phyloP scores from a whole-genome alignment of 2,888 invertebrate species.

The Antheraea assamensis region DNA sequence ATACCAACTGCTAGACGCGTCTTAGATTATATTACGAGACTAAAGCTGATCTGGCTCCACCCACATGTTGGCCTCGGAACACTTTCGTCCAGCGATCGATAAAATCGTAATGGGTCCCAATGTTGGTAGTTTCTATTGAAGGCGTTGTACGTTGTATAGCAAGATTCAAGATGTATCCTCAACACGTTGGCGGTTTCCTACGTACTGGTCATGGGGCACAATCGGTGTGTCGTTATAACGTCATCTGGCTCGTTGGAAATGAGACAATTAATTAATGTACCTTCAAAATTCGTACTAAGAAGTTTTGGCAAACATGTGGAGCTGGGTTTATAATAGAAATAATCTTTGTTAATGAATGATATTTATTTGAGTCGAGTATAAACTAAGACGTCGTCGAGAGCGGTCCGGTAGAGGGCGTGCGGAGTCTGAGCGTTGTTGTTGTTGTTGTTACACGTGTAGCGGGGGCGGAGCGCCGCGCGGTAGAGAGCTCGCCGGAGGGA shows the following conservation, averaged over 20 bases:
- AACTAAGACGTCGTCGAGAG: conserved; percentile 43
- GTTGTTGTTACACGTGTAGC: conserved; percentile 47
- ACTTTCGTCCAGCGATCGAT: too few relatives aligned
- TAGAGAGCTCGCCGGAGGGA: conserved; percentile 53
- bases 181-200: too few relatives aligned
- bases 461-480: conserved; percentile 66
- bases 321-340: background rate
- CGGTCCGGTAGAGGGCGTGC: conserved; percentile 24
- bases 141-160: too few relatives aligned
- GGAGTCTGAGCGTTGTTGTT: conserved; percentile 36
- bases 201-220: too few relatives aligned
- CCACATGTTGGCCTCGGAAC: too few relatives aligned
- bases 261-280: background rate
- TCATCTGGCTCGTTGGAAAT: too few relatives aligned
- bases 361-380: conserved; percentile 38
- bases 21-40: conserved; percentile 52
- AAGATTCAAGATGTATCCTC: too few relatives aligned
- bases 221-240: too few relatives aligned
- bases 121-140: too few relatives aligned
- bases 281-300: background rate
- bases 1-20: conserved; percentile 48
- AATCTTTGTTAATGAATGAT: too few relatives aligned
- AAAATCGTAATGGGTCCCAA: too few relatives aligned
- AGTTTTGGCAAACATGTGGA: background rate
- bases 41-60: background rate